phyloP scores from a whole-genome alignment of 2,888 invertebrate genomes.

The Chironomus riparius region DNA sequence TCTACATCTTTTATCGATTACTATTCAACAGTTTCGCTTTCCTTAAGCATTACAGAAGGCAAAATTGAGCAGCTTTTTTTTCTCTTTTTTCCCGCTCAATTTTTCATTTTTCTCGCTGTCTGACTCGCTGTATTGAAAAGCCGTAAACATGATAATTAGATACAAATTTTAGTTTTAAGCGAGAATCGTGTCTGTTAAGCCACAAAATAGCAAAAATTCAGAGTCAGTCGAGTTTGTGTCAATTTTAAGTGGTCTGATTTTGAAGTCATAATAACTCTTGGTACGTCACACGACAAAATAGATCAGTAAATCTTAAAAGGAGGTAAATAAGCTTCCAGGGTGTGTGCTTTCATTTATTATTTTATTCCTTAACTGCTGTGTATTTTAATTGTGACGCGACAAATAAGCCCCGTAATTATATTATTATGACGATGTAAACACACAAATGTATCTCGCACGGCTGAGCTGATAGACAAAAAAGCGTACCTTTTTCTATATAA shows the following conservation, averaged over 20 bases:
- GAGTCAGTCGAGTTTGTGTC: background rate
- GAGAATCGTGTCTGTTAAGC: background rate
- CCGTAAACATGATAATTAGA: slow-evolving; percentile 16
- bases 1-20: too few relatives aligned
- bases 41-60: background rate
- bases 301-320: too few relatives aligned
- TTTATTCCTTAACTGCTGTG: background rate
- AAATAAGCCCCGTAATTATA: background rate
- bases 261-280: background rate
- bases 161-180: background rate
- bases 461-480: background rate
- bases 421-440: background rate
- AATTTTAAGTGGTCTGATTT: background rate
- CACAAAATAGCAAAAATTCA: background rate
- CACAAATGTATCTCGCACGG: background rate
- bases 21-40: too few relatives aligned
- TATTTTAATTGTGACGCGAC: background rate
- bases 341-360: too few relatives aligned
- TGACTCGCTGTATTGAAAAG: slow-evolving; percentile 17
- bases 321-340: too few relatives aligned
- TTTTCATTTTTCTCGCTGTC: background rate
- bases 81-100: background rate
- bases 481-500: slow-evolving; percentile 6
- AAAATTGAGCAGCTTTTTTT: background rate
- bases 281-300: background rate